Evolutionary conservation across 2,888 invertebrate species (phyloP), one percentile per base, ranked within the genome.

Genomic region (Tyria jacobaeae): DNA sequence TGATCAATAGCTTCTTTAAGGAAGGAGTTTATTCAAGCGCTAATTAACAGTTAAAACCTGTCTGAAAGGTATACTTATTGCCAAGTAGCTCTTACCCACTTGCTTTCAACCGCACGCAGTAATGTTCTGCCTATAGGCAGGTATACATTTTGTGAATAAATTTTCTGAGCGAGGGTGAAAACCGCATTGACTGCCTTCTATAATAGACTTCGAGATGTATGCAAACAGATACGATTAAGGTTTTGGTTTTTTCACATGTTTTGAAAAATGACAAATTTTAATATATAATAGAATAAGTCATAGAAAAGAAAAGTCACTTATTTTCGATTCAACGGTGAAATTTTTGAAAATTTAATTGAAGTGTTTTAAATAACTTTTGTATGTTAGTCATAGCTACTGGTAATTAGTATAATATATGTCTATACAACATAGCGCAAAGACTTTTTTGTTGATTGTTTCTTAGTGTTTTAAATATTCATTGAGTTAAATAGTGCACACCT

Each of bases 191-290:
- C 25, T 25, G 35, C 24, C 53, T 37, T 53, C 39, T 53, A n/a
- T n/a, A 62, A 68, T 58, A 57, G 57, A 64, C 47, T 57, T 53
- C 50, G 41, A 58, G 48, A 48, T 47, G 37, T 39, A 48, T 39
- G 50, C 37, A 57, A 25, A 57, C 21, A 27, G 12, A 14, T 24
- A 17, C 14, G 53, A 53, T 25, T 37, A 37, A 53, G 39, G n/a
- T 27, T n/a, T 53, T 53, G n/a, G 21, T 24, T 15, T 10, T n/a
- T 44, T 15, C 24, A 35, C 24, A 35, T 51, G 15, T 35, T 35
- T 35, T 35, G 35, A 24, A 51, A 35, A 35, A 24, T 24, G 6
- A 3, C 2, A 21, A 51, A 1, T 15, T 35, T 3, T 49, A 31
- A 31, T 31, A 31, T 31, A 1, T 31, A 31, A 31, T 31, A 31